A percentile compares a stretch with the other conserved stretches of the same genome.
Conservation (phyloP, 2,797 vertebrate species). For the Carduelis carduelis region DNA sequence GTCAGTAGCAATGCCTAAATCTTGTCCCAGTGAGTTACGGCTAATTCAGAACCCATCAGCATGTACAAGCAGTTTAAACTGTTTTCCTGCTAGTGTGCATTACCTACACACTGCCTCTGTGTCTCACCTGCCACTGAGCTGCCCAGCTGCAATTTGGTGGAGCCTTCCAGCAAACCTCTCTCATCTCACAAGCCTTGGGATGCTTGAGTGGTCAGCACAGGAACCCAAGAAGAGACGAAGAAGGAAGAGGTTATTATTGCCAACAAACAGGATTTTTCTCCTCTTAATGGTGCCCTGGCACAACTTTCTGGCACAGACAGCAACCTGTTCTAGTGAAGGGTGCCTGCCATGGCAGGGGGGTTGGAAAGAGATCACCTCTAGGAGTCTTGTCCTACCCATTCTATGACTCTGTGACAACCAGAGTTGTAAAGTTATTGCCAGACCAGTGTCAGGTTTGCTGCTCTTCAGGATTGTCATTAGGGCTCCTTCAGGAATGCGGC, state of each 20-base stretch:
- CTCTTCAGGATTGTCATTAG: not conserved
- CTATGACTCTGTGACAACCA: not conserved
- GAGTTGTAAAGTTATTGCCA: not conserved
- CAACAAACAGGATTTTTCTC: not conserved
- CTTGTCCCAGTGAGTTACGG: conserved; percentile 19
- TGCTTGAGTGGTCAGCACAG: not conserved
- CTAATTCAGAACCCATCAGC: conserved; percentile 57
- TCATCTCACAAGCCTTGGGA: not conserved
- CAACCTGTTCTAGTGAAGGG: not conserved
- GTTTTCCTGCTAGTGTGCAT: conserved; percentile 11
- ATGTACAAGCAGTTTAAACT: conserved; percentile 40
- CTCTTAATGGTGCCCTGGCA: not conserved
- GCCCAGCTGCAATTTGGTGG: not conserved
- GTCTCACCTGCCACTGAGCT: not conserved
- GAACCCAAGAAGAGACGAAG: not conserved
- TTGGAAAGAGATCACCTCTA: not conserved
- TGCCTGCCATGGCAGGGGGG: accelerated
- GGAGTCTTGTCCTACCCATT: not conserved
- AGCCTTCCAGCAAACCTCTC: not conserved
- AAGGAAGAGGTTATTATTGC: not conserved
- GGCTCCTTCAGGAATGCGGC: not conserved
- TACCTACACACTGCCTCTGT: not conserved
- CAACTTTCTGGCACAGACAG: not conserved
- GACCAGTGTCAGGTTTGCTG: accelerated
- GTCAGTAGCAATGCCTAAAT: conserved; percentile 31